phyloP scores from a whole-genome alignment of 1,140 invertebrate genomes.

The Diuraphis noxia region DNA sequence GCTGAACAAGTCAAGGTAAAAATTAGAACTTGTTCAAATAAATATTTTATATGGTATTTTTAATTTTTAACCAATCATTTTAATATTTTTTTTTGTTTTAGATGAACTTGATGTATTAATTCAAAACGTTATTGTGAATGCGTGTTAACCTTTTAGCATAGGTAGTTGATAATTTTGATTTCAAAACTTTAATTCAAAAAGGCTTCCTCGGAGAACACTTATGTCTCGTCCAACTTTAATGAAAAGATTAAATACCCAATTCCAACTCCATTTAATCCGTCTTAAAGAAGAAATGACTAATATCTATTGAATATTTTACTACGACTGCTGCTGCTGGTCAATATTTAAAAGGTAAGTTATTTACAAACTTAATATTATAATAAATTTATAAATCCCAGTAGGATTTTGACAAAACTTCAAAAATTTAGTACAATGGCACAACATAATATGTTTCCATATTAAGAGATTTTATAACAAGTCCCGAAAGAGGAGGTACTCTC shows the following conservation, averaged over 20 bases:
- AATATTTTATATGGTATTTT: neutral
- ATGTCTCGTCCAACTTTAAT: neutral
- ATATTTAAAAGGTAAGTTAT: conserved; percentile 13
- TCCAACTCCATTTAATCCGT: neutral
- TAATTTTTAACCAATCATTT: neutral
- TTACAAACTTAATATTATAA: neutral
- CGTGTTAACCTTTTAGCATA: neutral
- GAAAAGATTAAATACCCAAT: conserved; percentile 13
- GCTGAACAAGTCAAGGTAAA: neutral
- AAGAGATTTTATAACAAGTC: too few relatives aligned
- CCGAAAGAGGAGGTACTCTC: too few relatives aligned
- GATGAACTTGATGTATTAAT: conserved; percentile 26
- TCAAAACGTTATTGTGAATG: neutral
- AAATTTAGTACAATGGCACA: too few relatives aligned
- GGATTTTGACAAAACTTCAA: too few relatives aligned
- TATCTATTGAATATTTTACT: conserved; percentile 19
- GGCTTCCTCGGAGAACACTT: neutral
- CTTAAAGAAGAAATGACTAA: neutral
- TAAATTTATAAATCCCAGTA: too few relatives aligned
- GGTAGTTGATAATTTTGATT: neutral
- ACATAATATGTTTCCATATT: too few relatives aligned
- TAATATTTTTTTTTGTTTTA: neutral
- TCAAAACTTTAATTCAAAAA: conserved; percentile 33
- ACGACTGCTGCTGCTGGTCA: conserved; percentile 14
- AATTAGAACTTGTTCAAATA: neutral